Conservation (phyloP, 2,113 vertebrate genomes). For the Mesocricetus auratus region DNA sequence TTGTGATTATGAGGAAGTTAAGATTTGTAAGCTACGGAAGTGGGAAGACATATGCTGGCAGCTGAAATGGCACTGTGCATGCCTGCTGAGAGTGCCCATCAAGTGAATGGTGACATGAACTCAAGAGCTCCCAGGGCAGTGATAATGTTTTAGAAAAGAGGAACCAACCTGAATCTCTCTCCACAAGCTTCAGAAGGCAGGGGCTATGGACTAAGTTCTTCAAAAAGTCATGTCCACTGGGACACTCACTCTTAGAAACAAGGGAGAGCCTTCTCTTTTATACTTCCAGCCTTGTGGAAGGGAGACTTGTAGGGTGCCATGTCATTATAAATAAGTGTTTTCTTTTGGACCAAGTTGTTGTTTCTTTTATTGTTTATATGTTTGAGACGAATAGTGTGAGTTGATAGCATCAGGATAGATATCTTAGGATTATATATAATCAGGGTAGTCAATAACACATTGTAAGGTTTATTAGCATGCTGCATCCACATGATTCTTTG, state of each 20-base stretch:
- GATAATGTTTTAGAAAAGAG: constrained; percentile 68
- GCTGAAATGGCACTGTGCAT: constrained; percentile 61
- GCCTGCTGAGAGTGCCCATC: constrained; percentile 22
- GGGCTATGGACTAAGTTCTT: neutral
- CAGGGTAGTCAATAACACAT: neutral
- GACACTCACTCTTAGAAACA: neutral
- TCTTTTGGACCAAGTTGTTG: neutral
- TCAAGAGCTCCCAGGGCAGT: constrained; percentile 53
- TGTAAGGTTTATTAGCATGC: neutral
- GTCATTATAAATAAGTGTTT: neutral
- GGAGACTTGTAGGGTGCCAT: neutral
- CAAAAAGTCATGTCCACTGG: neutral
- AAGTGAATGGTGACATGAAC: constrained; percentile 50
- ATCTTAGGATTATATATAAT: neutral
- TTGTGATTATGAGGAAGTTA: constrained; percentile 80
- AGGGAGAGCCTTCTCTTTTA: neutral
- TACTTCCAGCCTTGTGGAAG: neutral
- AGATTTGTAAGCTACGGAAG: constrained; percentile 71
- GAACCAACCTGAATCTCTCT: neutral
- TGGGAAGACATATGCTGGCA: constrained; percentile 1
- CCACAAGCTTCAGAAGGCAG: neutral
- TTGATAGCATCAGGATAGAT: neutral
- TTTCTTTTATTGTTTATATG: neutral
- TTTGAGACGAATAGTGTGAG: neutral
- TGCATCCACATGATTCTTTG: neutral